Evolutionary conservation across 2,113 vertebrate species (phyloP).

Genomic region (Grantiella picta): DNA sequence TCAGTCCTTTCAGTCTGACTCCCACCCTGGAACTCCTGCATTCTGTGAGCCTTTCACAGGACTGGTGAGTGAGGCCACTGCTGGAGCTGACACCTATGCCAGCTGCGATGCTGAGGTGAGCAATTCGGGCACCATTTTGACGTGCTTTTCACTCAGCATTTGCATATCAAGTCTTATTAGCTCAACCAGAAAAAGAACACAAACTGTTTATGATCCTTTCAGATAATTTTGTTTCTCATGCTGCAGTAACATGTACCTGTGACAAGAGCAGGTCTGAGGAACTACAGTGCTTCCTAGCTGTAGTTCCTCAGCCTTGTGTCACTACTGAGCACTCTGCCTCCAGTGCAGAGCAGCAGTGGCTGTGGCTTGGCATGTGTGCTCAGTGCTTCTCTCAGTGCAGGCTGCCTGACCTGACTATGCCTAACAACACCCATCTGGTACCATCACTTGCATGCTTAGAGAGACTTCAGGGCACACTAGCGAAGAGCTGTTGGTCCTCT

Average conservation of each 20-base stretch:
- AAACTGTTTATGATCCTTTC: background rate
- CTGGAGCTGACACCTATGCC: background rate
- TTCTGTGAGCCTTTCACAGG: background rate
- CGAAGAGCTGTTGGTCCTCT: background rate
- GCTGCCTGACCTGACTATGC: background rate
- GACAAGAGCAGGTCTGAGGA: background rate
- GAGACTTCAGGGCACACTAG: accelerated
- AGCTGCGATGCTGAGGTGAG: accelerated
- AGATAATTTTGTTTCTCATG: background rate
- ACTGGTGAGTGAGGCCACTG: background rate
- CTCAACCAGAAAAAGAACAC: background rate
- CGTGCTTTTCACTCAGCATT: background rate
- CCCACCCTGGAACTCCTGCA: background rate
- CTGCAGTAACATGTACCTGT: accelerated
- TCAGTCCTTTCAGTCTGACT: background rate
- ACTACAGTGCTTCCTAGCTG: background rate
- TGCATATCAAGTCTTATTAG: background rate
- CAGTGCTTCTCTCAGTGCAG: accelerated
- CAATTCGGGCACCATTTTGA: background rate
- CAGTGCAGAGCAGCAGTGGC: accelerated
- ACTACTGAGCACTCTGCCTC: background rate
- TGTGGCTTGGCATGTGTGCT: accelerated
- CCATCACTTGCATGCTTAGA: accelerated
- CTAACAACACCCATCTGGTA: accelerated
- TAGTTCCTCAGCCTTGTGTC: background rate